A percentile compares a stretch with the other conserved stretches of the same genome.
phyloP scores from a whole-genome alignment of 1,140 invertebrate species.

The Apis laboriosa region DNA sequence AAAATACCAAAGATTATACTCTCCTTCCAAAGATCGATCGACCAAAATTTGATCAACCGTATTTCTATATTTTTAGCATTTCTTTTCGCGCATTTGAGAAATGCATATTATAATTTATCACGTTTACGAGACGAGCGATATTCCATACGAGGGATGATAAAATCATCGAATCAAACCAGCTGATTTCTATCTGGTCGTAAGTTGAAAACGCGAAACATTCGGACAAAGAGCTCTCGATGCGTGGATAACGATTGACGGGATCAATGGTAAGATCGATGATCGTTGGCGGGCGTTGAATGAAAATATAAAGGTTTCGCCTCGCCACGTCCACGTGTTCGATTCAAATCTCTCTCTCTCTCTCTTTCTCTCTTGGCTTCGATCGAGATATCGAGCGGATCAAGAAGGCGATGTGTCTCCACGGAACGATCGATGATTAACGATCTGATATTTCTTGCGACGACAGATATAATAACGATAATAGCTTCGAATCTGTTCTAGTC shows the following conservation, averaged over 20 bases:
- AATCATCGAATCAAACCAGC: too few species aligned
- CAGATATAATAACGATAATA: not conserved
- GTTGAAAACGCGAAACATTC: too few species aligned
- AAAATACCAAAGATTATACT: too few species aligned
- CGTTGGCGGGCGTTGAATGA: constrained; percentile 18
- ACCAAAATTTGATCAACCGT: too few species aligned
- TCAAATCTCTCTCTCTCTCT: not conserved
- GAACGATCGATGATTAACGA: constrained; percentile 28
- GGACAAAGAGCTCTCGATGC: not conserved
- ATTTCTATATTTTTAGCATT: too few species aligned
- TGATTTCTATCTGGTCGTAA: too few species aligned
- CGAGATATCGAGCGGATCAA: constrained; percentile 20
- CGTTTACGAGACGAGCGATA: too few species aligned
- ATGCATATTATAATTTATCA: too few species aligned
- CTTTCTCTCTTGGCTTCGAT: not conserved
- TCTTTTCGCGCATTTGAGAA: too few species aligned
- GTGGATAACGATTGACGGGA: constrained; percentile 22
- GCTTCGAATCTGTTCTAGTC: not conserved
- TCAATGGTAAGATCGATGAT: constrained; percentile 45
- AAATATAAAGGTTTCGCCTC: constrained; percentile 31
- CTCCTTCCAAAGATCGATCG: too few species aligned
- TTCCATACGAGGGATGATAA: too few species aligned
- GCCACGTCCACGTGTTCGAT: constrained; percentile 23
- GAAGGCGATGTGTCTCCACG: not conserved
- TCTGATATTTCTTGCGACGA: not conserved